Evolutionary conservation across 2,113 vertebrate genomes (phyloP).

Genomic region (Syngnathus typhle): DNA sequence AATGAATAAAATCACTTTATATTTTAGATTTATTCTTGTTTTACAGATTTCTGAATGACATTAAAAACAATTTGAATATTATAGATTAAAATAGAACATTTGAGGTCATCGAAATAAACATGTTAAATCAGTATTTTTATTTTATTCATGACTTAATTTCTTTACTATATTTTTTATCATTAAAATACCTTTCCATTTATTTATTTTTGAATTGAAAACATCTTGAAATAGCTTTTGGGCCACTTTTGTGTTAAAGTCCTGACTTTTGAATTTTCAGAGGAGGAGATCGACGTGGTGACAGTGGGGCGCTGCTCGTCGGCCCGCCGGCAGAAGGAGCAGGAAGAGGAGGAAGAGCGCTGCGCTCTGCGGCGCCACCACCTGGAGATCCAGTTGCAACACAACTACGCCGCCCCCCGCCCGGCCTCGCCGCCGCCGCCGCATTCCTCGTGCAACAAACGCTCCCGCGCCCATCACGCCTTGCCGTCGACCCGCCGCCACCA

Average conservation of each 20-base stretch:
- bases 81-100: no score
- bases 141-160: no score
- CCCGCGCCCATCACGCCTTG: conserved; percentile 25
- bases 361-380: conserved; percentile 56
- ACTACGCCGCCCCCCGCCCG: conserved; percentile 74
- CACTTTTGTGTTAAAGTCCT: not conserved
- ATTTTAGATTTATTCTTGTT: no score
- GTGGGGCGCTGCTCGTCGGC: conserved; percentile 51
- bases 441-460: conserved; percentile 48
- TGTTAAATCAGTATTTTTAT: no score
- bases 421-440: conserved; percentile 55
- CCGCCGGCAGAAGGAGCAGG: conserved; percentile 28
- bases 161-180: no score
- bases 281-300: conserved; percentile 76
- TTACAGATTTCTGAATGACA: no score
- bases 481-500: conserved; percentile 23
- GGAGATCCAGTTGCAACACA: conserved; percentile 76
- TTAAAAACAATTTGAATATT: no score
- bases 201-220: no score
- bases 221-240: no score
- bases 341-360: conserved; percentile 6
- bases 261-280: conserved; percentile 54
- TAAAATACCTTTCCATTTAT: no score
- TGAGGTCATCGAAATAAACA: no score
- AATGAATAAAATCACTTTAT: no score